A percentile compares a stretch with the other conserved stretches of the same genome.
Evolutionary conservation across 2,888 invertebrate genomes (phyloP).

Genomic region (Sicus ferrugineus): DNA sequence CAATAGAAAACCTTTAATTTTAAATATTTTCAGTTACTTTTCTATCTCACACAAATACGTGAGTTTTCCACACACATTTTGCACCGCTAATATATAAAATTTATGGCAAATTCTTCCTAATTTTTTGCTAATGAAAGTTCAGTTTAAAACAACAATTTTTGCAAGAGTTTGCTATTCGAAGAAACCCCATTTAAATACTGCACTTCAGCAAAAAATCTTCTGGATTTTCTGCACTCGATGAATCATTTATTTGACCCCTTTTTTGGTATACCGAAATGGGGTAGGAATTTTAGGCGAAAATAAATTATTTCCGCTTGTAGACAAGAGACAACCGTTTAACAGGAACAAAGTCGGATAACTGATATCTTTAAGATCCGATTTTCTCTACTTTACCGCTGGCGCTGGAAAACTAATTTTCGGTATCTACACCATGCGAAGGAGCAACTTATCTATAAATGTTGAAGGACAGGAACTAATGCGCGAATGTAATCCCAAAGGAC

Average conservation of each 20-base stretch:
- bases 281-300: constrained; percentile 26
- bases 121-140: too few species aligned
- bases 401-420: constrained; percentile 33
- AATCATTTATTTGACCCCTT: constrained; percentile 33
- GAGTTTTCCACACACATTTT: not conserved
- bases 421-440: constrained; percentile 43
- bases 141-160: too few species aligned
- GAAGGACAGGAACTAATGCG: not conserved
- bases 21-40: too few species aligned
- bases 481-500: not conserved
- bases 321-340: constrained; percentile 56
- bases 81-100: too few species aligned
- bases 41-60: too few species aligned
- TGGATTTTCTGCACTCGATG: too few species aligned
- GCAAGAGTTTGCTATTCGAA: constrained; percentile 14
- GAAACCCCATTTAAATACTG: too few species aligned
- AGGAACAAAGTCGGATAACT: constrained; percentile 62
- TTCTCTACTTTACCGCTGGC: constrained; percentile 6
- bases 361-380: constrained; percentile 37
- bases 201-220: too few species aligned
- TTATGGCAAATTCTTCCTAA: too few species aligned
- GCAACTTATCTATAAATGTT: not conserved
- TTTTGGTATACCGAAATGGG: constrained; percentile 42
- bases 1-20: constrained; percentile 17
- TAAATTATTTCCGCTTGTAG: constrained; percentile 4